These are phyloP conservation scores for Aspidiotus rigidus DNA, from an alignment of 2,888 invertebrate genomes.

Conservation along the genomic window DNA sequence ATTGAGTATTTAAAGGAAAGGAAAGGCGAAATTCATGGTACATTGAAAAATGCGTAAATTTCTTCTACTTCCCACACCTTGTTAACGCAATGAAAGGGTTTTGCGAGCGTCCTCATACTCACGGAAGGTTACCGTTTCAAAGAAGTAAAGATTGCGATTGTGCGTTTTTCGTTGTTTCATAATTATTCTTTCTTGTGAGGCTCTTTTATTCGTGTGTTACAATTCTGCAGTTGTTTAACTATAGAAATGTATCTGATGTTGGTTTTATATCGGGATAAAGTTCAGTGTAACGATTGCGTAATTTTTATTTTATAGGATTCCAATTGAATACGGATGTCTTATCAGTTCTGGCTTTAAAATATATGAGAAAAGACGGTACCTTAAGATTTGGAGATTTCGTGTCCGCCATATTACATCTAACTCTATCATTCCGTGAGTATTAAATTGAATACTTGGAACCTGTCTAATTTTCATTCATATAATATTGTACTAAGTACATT, in stretches of 20 bases:
- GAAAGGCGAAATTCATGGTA: too few species aligned
- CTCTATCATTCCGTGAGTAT: constrained; percentile 73
- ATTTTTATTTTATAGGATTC: constrained; percentile 51
- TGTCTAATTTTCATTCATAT: constrained; percentile 3
- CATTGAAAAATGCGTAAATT: too few species aligned
- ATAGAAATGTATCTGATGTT: background rate
- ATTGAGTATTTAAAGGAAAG: too few species aligned
- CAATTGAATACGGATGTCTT: constrained; percentile 75
- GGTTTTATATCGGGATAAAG: background rate
- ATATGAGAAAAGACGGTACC: constrained; percentile 88
- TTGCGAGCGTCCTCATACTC: too few species aligned
- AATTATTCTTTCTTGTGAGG: background rate
- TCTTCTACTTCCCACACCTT: too few species aligned
- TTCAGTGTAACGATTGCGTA: background rate
- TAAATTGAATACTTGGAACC: background rate
- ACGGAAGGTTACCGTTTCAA: too few species aligned
- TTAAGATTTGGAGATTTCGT: constrained; percentile 86
- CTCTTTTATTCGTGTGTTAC: background rate
- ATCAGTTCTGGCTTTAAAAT: constrained; percentile 69
- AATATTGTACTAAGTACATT: background rate
- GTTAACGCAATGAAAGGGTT: too few species aligned
- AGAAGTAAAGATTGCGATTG: too few species aligned
- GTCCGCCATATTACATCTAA: constrained; percentile 76
- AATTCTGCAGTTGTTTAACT: background rate
- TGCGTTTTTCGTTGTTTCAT: too few species aligned